These are phyloP conservation scores for Petrocephalus microphthalmus DNA, from an alignment of 2,113 vertebrate genomes.

Conservation along the genomic window DNA sequence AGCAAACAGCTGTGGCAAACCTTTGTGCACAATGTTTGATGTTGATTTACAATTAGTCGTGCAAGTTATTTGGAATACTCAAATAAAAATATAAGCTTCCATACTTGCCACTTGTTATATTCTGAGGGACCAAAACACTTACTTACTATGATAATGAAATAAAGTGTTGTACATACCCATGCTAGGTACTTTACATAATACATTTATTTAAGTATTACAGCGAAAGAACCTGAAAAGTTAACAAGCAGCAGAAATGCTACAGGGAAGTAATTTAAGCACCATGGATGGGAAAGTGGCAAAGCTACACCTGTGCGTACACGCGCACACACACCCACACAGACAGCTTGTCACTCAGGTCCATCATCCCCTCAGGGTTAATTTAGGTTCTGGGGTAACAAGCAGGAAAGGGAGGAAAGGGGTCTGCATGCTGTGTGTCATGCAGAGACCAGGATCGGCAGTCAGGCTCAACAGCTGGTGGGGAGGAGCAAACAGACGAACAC, in stretches of 20 bases:
- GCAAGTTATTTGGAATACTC: conserved; percentile 49
- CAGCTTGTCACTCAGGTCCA: not conserved
- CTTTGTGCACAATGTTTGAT: conserved; percentile 51
- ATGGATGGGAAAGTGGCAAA: not conserved
- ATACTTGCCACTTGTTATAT: conserved; percentile 31
- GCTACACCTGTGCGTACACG: not conserved
- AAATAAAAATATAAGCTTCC: conserved; percentile 56
- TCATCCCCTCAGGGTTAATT: not conserved
- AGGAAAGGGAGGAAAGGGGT: conserved; percentile 2
- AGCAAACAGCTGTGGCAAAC: conserved; percentile 46
- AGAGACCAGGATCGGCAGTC: conserved; percentile 9
- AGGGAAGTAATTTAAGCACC: conserved; percentile 33
- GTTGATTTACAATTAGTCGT: conserved; percentile 61
- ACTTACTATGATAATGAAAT: conserved; percentile 53
- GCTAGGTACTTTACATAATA: conserved; percentile 33
- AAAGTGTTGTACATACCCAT: conserved; percentile 38
- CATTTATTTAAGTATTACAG: conserved; percentile 47
- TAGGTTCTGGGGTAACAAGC: not conserved
- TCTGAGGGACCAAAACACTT: conserved; percentile 32
- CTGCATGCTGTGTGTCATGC: conserved; percentile 44
- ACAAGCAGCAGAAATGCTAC: conserved; percentile 38
- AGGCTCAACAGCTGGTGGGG: not conserved
- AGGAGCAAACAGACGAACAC: conserved; percentile 35
- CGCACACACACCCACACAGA: too few relatives aligned
- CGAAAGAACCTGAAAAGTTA: conserved; percentile 41